phyloP scores from a whole-genome alignment of 1,140 invertebrate genomes.

The Cydia splendana region DNA sequence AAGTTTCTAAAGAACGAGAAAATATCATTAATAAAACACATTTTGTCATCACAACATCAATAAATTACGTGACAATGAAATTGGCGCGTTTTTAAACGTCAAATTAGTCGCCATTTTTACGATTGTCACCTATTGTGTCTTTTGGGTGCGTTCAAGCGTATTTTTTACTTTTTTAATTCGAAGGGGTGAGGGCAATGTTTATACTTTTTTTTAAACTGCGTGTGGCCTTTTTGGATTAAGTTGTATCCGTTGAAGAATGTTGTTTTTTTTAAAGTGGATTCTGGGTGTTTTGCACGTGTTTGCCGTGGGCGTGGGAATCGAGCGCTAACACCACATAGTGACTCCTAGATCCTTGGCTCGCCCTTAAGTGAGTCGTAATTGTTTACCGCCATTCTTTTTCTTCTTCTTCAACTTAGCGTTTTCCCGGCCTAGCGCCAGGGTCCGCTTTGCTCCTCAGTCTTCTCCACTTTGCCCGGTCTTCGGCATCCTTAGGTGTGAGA shows the following conservation, averaged over 20 bases:
- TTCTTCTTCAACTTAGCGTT: too few species aligned
- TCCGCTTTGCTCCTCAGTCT: too few species aligned
- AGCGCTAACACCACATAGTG: neutral
- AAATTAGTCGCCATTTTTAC: constrained; percentile 36
- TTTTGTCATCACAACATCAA: constrained; percentile 37
- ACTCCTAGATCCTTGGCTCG: too few species aligned
- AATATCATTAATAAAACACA: constrained; percentile 37
- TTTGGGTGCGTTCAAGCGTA: constrained; percentile 35
- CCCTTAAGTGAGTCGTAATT: too few species aligned
- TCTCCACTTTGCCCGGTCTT: too few species aligned
- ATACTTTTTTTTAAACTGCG: constrained; percentile 28
- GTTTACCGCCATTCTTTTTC: too few species aligned
- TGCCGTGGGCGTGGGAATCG: constrained; percentile 9
- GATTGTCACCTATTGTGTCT: constrained; percentile 32
- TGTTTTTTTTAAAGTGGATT: neutral
- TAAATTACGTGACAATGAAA: constrained; percentile 37
- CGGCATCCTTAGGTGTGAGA: too few species aligned
- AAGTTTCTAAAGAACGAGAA: constrained; percentile 28
- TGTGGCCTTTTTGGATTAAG: constrained; percentile 34
- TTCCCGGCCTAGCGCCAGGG: too few species aligned
- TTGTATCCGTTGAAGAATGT: constrained; percentile 20
- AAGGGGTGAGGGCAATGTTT: constrained; percentile 36
- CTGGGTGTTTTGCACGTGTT: constrained; percentile 16
- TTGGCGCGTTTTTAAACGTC: constrained; percentile 37
- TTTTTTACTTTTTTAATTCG: constrained; percentile 33